These are phyloP conservation scores for Ericerus pela DNA, from an alignment of 1,140 invertebrate species.

Conservation along the genomic window DNA sequence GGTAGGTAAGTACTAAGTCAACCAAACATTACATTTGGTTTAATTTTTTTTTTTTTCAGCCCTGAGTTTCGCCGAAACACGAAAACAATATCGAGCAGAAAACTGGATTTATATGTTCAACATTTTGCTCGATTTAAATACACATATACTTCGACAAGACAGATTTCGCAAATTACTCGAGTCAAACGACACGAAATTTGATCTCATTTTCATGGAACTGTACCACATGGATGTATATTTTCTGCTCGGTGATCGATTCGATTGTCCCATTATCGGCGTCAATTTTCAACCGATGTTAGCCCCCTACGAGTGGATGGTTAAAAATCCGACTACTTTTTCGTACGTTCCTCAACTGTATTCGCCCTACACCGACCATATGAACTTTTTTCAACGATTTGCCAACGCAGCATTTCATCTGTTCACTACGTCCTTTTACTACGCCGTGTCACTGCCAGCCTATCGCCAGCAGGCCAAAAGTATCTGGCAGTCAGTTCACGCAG, in stretches of 20 bases:
- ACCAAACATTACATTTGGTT: too few relatives aligned
- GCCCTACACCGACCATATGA: neutral
- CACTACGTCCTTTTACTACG: neutral
- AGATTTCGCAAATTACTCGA: neutral
- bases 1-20: too few relatives aligned
- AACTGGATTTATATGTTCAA: neutral
- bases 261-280: constrained; percentile 3
- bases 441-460: neutral
- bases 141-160: neutral
- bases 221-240: neutral
- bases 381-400: neutral
- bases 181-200: neutral
- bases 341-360: constrained; percentile 10
- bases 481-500: neutral
- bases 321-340: constrained; percentile 13
- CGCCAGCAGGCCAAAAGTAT: neutral
- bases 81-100: neutral
- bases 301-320: neutral
- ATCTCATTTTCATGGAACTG: neutral
- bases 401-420: neutral
- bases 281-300: neutral
- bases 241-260: constrained; percentile 24
- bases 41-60: too few relatives aligned
- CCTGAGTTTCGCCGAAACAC: neutral
- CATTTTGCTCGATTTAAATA: neutral